These are phyloP conservation scores for Xanthostigma xanthostigma DNA, from an alignment of 2,888 invertebrate species.

Conservation along the genomic window DNA sequence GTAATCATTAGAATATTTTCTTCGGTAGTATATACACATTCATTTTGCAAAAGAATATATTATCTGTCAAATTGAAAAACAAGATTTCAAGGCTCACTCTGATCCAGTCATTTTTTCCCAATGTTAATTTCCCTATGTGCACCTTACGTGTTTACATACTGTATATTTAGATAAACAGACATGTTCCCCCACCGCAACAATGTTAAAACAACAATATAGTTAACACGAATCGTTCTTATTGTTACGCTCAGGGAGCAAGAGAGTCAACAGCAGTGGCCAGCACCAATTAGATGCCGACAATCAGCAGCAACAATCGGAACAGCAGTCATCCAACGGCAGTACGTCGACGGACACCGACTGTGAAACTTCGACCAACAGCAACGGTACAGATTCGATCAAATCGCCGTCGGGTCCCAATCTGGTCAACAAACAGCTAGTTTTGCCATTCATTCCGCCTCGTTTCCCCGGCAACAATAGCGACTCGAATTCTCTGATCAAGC, in stretches of 20 bases:
- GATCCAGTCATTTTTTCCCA: too few relatives aligned
- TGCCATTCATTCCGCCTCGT: constrained; percentile 84
- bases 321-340: constrained; percentile 27
- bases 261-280: constrained; percentile 24
- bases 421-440: constrained; percentile 71
- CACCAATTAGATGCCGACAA: constrained; percentile 23
- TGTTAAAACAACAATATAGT: too few relatives aligned
- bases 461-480: constrained; percentile 51
- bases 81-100: too few relatives aligned
- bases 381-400: constrained; percentile 6
- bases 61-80: too few relatives aligned
- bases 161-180: too few relatives aligned
- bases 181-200: too few relatives aligned
- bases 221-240: too few relatives aligned
- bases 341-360: constrained; percentile 26
- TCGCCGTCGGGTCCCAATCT: constrained; percentile 34
- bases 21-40: too few relatives aligned
- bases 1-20: too few relatives aligned
- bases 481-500: constrained; percentile 76
- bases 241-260: background rate
- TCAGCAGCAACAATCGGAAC: constrained; percentile 21
- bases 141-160: too few relatives aligned
- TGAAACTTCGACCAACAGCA: constrained; percentile 14
- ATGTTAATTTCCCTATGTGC: too few relatives aligned
- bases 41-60: too few relatives aligned